Conservation (phyloP, 2,888 invertebrate genomes). For the Teinopalpus imperialis region DNA sequence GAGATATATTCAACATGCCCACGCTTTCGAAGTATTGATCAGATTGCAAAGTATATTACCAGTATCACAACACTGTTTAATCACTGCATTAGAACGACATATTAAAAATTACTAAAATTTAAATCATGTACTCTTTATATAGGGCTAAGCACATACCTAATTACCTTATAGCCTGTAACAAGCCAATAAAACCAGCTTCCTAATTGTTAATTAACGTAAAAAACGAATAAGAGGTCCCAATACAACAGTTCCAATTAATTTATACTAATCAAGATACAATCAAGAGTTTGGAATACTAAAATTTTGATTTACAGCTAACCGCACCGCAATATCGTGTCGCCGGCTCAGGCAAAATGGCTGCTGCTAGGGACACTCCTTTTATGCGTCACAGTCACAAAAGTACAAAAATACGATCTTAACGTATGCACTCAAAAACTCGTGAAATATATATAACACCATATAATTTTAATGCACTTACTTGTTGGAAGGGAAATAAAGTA, state of each 20-base stretch:
- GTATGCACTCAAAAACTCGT: constrained; percentile 54
- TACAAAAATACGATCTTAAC: constrained; percentile 44
- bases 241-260: constrained; percentile 17
- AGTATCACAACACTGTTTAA: too few species aligned
- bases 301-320: constrained; percentile 56
- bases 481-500: constrained; percentile 79
- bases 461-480: constrained; percentile 74
- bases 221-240: constrained; percentile 17
- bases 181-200: constrained; percentile 58
- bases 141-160: constrained; percentile 24
- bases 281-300: constrained; percentile 38
- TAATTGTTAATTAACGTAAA: constrained; percentile 31
- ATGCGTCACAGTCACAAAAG: constrained; percentile 82
- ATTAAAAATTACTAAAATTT: too few species aligned
- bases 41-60: background rate
- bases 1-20: constrained; percentile 38
- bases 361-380: constrained; percentile 83
- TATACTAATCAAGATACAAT: constrained; percentile 25
- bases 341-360: constrained; percentile 82
- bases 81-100: too few species aligned
- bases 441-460: constrained; percentile 57
- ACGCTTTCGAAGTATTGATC: constrained; percentile 35
- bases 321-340: constrained; percentile 78
- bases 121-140: constrained; percentile 1
- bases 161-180: constrained; percentile 51